Conservation (phyloP, 1,140 invertebrate genomes). For the Pollicipes pollicipes region DNA sequence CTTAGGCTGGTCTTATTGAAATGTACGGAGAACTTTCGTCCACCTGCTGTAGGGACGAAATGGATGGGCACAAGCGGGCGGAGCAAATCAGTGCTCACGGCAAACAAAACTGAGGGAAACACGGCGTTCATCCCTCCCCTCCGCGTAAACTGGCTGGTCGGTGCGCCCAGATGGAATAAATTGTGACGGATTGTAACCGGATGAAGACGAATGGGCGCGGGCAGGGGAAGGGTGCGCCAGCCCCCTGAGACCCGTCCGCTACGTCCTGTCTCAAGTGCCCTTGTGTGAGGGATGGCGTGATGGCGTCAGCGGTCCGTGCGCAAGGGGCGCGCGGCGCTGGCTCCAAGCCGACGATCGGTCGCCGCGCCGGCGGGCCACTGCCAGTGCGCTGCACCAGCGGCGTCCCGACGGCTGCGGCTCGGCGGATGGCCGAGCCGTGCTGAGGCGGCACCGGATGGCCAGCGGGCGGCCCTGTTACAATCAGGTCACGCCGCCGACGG, state of each 20-base stretch:
- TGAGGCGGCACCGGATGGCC: not conserved
- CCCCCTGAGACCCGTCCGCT: not conserved
- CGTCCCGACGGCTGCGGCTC: too few species aligned
- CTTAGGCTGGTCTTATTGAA: not conserved
- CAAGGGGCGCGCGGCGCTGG: too few species aligned
- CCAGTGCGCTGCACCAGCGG: too few species aligned
- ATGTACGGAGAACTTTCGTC: not conserved
- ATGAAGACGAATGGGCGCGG: not conserved
- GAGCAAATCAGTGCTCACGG: not conserved
- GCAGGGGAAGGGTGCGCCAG: not conserved
- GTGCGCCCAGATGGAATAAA: not conserved
- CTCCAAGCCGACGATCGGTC: too few species aligned
- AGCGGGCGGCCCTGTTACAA: not conserved
- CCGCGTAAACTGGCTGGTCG: not conserved
- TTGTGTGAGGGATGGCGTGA: not conserved
- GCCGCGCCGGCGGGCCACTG: too few species aligned
- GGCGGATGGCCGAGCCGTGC: too few species aligned
- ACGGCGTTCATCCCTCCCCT: not conserved
- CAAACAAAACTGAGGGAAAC: not conserved
- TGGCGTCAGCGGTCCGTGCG: not conserved
- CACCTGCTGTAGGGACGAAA: not conserved
- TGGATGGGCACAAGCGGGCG: not conserved
- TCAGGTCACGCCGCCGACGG: not conserved
- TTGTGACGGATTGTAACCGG: constrained; percentile 1
- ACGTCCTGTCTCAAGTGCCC: not conserved